Base-by-base conservation (phyloP, 2,797 vertebrate genomes). In the Acomys russatus region DNA sequence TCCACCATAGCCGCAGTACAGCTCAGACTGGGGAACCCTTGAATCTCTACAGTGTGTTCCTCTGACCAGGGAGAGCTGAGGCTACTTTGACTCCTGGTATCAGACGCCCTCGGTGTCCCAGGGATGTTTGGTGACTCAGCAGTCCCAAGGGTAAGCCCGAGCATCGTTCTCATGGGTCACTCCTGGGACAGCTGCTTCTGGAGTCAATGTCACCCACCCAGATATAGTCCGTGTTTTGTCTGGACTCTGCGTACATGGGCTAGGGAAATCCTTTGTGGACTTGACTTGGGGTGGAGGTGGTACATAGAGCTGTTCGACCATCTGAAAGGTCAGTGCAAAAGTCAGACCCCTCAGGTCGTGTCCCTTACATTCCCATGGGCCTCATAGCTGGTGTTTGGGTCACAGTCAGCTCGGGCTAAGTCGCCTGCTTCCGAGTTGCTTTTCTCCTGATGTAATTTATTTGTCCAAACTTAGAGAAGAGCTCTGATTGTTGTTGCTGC, bases 1-100 rank as follows among this genome's bases (percentile, higher is more conserved):
- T 68, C 73, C n/a, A 61, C 33, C 4, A 89, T 49, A 51, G 56
- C 77, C 63, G 1, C 51, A 12, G 1, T 56, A 28, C 56, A 74
- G 15, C 56, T 71, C 64, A 68, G 84, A 51, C 49, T 71, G 51
- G 70, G 61, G 66, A 82, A 73, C 61, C 59, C 78, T 94, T 71
- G 78, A 92, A 20, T 96, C 82, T 91, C 85, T 88, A 6, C 54
- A 73, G 35, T 30, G 23, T 76, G 22, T 66, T 73, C 61, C 84
- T 61, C 5, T 90, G 38, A 85, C 54, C 78, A 64, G 54, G 93
- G 97, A 7, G 12, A 82, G 59, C n/a, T 79, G 9, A 23, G 91
- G 88, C 96, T 96, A 86, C 89, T 96, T 89, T 92, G 97, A 97
- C 94, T 95, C 23, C 2, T 70, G 9, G 93, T 94, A 95, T 97